These are phyloP conservation scores for Petrocephalus zakoni DNA, from an alignment of 2,113 vertebrate species.

Conservation along the genomic window DNA sequence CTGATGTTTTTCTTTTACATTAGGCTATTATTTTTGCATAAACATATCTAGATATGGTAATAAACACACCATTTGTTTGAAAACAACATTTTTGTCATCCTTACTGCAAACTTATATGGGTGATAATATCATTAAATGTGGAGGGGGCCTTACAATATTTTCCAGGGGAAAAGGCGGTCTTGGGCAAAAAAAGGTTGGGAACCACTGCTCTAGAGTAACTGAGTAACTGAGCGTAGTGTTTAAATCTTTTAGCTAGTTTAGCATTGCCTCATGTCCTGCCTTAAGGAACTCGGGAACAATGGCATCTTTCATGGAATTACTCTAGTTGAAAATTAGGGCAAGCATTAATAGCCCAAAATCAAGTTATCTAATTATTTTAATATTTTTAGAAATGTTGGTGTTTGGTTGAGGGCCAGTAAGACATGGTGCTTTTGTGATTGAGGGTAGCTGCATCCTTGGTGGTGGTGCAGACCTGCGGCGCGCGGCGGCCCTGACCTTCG, in stretches of 20 bases:
- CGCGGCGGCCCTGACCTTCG: neutral
- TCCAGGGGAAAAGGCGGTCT: too few relatives aligned
- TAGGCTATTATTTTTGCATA: too few relatives aligned
- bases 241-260: neutral
- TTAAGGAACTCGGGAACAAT: neutral
- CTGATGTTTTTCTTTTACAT: too few relatives aligned
- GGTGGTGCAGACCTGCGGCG: neutral
- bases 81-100: too few relatives aligned
- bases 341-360: neutral
- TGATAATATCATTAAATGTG: too few relatives aligned
- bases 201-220: neutral
- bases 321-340: neutral
- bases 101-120: too few relatives aligned
- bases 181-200: too few relatives aligned
- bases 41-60: too few relatives aligned
- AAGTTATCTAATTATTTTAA: neutral
- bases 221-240: neutral
- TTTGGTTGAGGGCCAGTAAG: neutral
- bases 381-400: neutral
- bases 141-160: too few relatives aligned
- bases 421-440: neutral
- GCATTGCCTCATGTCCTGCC: neutral
- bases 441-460: neutral
- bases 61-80: too few relatives aligned
- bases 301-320: neutral